Base-by-base conservation (phyloP, 2,888 invertebrate genomes). In the Crossocerus cetratus region DNA sequence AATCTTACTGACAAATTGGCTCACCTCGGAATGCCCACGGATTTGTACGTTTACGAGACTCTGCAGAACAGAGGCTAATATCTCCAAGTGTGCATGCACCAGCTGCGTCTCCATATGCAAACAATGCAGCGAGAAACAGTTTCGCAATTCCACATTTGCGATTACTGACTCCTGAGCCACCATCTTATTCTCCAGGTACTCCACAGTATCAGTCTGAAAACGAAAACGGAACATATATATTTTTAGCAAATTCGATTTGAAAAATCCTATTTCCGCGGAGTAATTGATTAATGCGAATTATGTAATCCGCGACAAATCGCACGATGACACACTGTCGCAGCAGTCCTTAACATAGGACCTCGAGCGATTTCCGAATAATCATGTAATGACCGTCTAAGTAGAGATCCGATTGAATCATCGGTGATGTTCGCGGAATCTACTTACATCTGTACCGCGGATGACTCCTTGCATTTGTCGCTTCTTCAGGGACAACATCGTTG, bases 381-480 rank as follows among this genome's bases (percentile, higher is more conserved):
- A 76, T 58, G 67, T 76, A 76, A 76, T 67, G 45, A 60, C 64
- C 4, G 20, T 53, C 59, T 55, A 60, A 69, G 44, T 63, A 58
- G 43, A 59, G 59, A 20, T 45, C 57, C 49, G 49, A n/a, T 60
- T 60, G 45, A 60, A 60, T 60, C 60, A 49, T 16, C 49, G 49
- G 22, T 1, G 5, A 32, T 8, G 32, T 32, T 32, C 32, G 32
- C 32, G 44, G 54, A 55, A 65, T 44, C 20, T 21, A 79, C 79
- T 63, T 89, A 93, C 93, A 86, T 93, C 93, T 55, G 92, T 92
- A 22, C 93, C 93, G 64, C 92, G 90, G 74, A 93, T 93, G 11
- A 93, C 93, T 1, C 93, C 93, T 83, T 93, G 93, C 85, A 93
- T 93, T 85, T 93, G 93, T 59, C 93, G 89, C 78, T 93, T 93